Evolutionary conservation across 2,888 invertebrate species (phyloP), one percentile per base, ranked within the genome.

Genomic region (Rambutsinella grinnellia): DNA sequence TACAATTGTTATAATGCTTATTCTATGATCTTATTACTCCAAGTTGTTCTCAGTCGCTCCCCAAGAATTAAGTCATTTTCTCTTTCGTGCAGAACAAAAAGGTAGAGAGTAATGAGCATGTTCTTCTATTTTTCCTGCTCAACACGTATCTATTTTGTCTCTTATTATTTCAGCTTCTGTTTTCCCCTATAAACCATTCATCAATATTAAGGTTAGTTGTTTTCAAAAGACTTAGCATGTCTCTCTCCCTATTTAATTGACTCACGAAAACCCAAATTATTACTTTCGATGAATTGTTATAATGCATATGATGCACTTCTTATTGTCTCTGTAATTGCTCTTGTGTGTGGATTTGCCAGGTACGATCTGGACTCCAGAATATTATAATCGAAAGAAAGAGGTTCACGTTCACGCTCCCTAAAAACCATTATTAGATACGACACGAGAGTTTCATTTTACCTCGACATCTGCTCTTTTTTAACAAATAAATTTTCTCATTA

Each of bases 41-140:
- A n/a, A n/a, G n/a, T n/a, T n/a, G n/a, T 21, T 54, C 54, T 19
- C 49, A 54, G 21, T 23, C 36, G 5, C 36, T 8, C 21, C 23
- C 23, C 58, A 56, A 61, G 54, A 67, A 67, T 74, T 74, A 74
- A 74, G 67, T 74, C 36, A 74, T 74, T 74, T 74, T 61, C 74
- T 63, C 23, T 57, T 53, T 60, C 67, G 61, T 74, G 60, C 67
- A 71, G 53, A 24, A 19, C 21, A 8, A 36, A 36, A 36, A 36
- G 36, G 36, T 36, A 36, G 5, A 36, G 5, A 36, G 13, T 36
- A 13, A 36, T 13, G 36, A 36, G 6, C 36, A 13, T 36, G 5
- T 36, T 36, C 36, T 36, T 36, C 36, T 13, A 36, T 13, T 36
- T n/a, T n/a, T n/a, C n/a, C n/a, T 8, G 36, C 36, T 36, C 36